phyloP scores from a whole-genome alignment of 2,888 invertebrate species.

The Pogonocherus hispidulus region DNA sequence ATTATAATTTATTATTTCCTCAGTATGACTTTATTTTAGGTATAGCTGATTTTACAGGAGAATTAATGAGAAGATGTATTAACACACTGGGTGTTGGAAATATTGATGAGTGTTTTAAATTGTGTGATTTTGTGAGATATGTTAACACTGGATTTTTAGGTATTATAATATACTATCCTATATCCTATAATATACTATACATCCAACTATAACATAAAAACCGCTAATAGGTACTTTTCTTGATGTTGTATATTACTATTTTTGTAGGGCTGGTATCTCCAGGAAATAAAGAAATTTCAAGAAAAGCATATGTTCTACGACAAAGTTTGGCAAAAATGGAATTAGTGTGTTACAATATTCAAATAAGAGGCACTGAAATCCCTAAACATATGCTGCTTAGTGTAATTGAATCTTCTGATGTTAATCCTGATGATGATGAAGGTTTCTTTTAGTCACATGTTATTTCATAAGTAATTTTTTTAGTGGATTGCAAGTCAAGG shows the following conservation, averaged over 20 bases:
- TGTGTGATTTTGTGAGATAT: slow-evolving; percentile 80
- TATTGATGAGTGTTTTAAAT: slow-evolving; percentile 78
- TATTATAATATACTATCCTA: slow-evolving; percentile 53
- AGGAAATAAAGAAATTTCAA: slow-evolving; percentile 75
- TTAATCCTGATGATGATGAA: slow-evolving; percentile 63
- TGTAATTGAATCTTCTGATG: slow-evolving; percentile 66
- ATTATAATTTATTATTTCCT: slow-evolving; percentile 62
- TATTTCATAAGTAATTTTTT: background rate
- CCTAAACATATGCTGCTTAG: slow-evolving; percentile 78
- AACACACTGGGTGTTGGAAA: slow-evolving; percentile 85
- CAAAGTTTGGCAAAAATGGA: slow-evolving; percentile 88
- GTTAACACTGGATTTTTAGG: slow-evolving; percentile 77
- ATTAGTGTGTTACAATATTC: slow-evolving; percentile 67
- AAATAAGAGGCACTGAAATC: slow-evolving; percentile 75
- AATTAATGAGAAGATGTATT: slow-evolving; percentile 91
- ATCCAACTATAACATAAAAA: no score
- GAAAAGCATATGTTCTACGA: slow-evolving; percentile 80
- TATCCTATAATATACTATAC: no score
- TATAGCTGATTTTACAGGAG: slow-evolving; percentile 89
- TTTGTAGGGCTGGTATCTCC: slow-evolving; percentile 68
- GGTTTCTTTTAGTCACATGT: slow-evolving; percentile 47
- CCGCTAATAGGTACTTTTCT: no score
- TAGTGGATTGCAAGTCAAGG: no score
- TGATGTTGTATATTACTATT: slow-evolving; percentile 43
- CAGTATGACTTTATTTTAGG: slow-evolving; percentile 80